phyloP scores from a whole-genome alignment of 1,140 invertebrate species.

The Archivesica marissinica region DNA sequence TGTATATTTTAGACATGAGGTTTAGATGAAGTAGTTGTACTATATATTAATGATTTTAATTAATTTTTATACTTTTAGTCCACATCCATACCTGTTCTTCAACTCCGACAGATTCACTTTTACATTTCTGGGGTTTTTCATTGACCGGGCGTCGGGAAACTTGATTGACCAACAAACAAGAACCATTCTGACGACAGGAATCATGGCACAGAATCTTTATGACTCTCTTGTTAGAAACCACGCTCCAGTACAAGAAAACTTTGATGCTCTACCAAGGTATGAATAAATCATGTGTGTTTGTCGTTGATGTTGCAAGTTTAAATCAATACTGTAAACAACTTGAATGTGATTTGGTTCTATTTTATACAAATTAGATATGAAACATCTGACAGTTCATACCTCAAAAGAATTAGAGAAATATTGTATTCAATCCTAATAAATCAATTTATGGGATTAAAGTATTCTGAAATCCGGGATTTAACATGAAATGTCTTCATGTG shows the following conservation, averaged over 20 bases:
- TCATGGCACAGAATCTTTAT: conserved; percentile 71
- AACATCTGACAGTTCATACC: too few relatives aligned
- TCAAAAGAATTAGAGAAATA: too few relatives aligned
- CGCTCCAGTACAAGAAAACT: conserved; percentile 77
- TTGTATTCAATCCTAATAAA: too few relatives aligned
- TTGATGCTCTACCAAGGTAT: conserved; percentile 77
- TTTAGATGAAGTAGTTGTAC: too few relatives aligned
- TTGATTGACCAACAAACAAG: conserved; percentile 74
- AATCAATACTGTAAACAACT: too few relatives aligned
- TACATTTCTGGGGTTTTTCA: conserved; percentile 81
- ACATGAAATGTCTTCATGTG: too few relatives aligned
- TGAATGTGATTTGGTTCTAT: too few relatives aligned
- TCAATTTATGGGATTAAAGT: too few relatives aligned
- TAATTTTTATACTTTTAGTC: conserved; percentile 66
- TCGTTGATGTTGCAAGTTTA: too few relatives aligned
- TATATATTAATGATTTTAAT: not conserved
- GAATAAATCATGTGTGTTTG: not conserved
- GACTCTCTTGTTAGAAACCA: conserved; percentile 71
- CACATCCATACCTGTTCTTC: conserved; percentile 82
- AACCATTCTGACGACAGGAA: conserved; percentile 63
- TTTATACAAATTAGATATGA: too few relatives aligned
- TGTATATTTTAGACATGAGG: too few relatives aligned
- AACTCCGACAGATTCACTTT: conserved; percentile 77
- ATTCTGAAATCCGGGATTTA: too few relatives aligned
- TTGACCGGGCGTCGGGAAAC: conserved; percentile 73